Conservation (phyloP, 2,797 vertebrate species). For the Todus mexicanus region DNA sequence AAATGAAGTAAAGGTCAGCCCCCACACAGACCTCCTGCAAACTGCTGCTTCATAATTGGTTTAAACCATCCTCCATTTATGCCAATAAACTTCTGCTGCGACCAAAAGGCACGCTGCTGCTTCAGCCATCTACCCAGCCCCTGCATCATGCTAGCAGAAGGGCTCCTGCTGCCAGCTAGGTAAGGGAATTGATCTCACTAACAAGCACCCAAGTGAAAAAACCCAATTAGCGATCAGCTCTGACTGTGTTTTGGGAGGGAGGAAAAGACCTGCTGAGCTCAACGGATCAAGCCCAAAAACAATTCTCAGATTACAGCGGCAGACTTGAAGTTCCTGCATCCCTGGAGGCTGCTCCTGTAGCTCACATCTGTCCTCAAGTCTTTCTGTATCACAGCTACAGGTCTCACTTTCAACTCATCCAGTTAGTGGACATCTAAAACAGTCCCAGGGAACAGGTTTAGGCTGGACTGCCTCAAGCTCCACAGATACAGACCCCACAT, state of each 20-base stretch:
- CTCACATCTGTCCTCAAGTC: background rate
- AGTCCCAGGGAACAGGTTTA: background rate
- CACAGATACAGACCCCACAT: fast-evolving
- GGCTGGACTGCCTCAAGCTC: background rate
- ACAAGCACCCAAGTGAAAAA: background rate
- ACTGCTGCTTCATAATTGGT: background rate
- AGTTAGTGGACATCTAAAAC: background rate
- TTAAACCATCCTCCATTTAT: background rate
- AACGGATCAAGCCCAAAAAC: background rate
- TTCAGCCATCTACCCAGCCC: background rate
- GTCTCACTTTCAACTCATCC: background rate
- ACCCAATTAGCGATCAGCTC: background rate
- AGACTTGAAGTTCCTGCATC: background rate
- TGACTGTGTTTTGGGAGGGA: background rate
- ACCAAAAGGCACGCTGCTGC: background rate
- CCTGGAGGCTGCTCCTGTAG: background rate
- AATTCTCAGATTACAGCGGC: background rate
- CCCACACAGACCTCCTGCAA: background rate
- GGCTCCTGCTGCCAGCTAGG: background rate
- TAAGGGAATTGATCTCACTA: background rate
- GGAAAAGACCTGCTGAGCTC: background rate
- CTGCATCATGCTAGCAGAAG: background rate
- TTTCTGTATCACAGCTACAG: background rate
- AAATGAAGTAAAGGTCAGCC: background rate
- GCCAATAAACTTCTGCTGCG: background rate